These are phyloP conservation scores for Lepeophtheirus salmonis DNA, from an alignment of 1,140 invertebrate genomes.

Conservation along the genomic window DNA sequence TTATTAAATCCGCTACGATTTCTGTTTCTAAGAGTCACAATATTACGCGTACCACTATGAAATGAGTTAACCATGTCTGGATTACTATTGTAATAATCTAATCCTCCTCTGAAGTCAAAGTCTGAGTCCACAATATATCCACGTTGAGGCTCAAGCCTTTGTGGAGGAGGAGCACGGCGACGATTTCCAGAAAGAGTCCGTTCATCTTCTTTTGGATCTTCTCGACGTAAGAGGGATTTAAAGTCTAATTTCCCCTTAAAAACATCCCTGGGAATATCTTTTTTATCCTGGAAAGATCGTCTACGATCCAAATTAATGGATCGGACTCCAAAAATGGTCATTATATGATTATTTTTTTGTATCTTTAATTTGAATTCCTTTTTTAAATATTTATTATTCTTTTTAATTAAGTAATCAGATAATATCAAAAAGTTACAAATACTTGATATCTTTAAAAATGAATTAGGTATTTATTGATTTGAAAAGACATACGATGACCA, in stretches of 20 bases:
- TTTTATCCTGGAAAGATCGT: slow-evolving; percentile 8
- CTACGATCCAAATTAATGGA: not conserved
- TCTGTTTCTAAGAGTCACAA: not conserved
- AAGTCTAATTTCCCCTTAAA: slow-evolving; percentile 4
- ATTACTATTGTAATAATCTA: not conserved
- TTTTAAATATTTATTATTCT: too few species aligned
- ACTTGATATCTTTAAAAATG: too few species aligned
- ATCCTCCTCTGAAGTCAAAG: slow-evolving; percentile 4
- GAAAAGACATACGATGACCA: too few species aligned
- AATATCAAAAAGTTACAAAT: not conserved
- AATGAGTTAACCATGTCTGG: not conserved
- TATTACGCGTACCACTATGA: not conserved
- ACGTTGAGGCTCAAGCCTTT: not conserved
- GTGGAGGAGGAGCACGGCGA: not conserved
- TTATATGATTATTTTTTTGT: too few species aligned
- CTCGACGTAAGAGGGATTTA: slow-evolving; percentile 3
- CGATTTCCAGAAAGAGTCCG: not conserved
- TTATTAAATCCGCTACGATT: not conserved
- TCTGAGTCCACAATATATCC: slow-evolving; percentile 2
- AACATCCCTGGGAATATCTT: not conserved
- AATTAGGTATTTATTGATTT: too few species aligned
- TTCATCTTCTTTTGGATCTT: slow-evolving; percentile 11
- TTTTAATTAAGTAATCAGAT: not conserved
- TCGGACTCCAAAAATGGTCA: not conserved
- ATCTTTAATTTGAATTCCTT: too few species aligned